Conservation (phyloP, 2,797 vertebrate genomes). For the Sebastes iracundus region DNA sequence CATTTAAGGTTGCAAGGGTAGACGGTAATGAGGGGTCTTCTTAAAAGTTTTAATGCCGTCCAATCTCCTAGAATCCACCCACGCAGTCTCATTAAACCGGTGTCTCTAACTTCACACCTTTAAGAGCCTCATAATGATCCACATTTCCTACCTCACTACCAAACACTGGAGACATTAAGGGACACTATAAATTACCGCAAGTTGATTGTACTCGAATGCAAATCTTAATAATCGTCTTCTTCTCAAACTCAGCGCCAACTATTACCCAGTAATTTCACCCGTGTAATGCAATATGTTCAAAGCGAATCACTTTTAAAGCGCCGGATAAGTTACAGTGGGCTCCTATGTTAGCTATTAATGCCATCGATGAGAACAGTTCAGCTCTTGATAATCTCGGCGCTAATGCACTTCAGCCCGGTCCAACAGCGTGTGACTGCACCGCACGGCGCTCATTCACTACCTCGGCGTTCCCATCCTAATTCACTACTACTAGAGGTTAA, state of each 20-base stretch:
- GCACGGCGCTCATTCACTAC: conserved; percentile 47
- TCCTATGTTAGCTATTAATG: conserved; percentile 25
- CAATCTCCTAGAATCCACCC: conserved; percentile 30
- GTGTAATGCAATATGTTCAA: conserved; percentile 19
- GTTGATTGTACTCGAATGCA: conserved; percentile 27
- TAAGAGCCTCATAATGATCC: conserved; percentile 46
- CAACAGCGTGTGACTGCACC: conserved; percentile 38
- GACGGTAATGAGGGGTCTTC: conserved; percentile 60
- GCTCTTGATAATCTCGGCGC: conserved; percentile 48
- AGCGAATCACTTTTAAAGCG: conserved; percentile 43
- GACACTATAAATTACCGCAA: neutral
- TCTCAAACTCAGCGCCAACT: conserved; percentile 10
- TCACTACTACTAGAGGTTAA: conserved; percentile 64
- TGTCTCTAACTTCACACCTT: conserved; percentile 39
- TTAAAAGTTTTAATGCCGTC: conserved; percentile 48
- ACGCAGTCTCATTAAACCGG: conserved; percentile 65
- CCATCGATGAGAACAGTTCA: conserved; percentile 40
- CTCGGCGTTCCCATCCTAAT: conserved; percentile 41
- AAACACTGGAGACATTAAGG: conserved; percentile 32
- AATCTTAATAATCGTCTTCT: conserved; percentile 18
- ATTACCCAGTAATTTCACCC: conserved; percentile 26
- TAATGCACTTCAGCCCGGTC: conserved; percentile 52
- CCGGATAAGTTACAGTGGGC: conserved; percentile 32
- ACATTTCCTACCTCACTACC: conserved; percentile 42
- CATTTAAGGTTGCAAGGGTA: conserved; percentile 15